Evolutionary conservation across 2,113 vertebrate genomes (phyloP), one percentile per base, ranked within the genome.

Genomic region (Lathamus discolor): DNA sequence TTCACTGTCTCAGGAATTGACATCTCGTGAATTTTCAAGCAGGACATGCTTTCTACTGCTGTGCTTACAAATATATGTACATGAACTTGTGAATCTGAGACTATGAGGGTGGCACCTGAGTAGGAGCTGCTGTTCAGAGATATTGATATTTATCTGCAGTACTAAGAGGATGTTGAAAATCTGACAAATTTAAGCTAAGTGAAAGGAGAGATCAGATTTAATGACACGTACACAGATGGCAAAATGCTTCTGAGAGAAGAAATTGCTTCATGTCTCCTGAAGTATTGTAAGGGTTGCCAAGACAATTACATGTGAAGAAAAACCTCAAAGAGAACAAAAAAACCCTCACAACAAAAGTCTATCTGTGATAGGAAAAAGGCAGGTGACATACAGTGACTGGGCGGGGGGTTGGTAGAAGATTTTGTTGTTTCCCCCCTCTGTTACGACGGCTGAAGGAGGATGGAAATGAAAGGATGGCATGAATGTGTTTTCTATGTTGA

Each of bases 221-320:
- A 33, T 33, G 72, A 88, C 67, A 94, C 87, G 86, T 93, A 76
- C 84, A 90, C 54, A 73, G 91, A 93, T 67, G 78, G 93, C 84
- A 94, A 25, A 92, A 94, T 22, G 73, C 62, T 92, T 25, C 24
- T 83, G 52, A 91, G 86, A 72, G 79, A 48, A 84, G 83, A 75
- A 82, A 68, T 28, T 49, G 61, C 82, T 84, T 85, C 23, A 13
- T 61, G 83, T 41, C 74, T 94, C 75, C 91, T 66, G 18, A 43
- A 86, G 78, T 63, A 89, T 75, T 92, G 78, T 90, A 67, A 95
- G 20, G 48, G 89, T 92, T 94, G 86, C 93, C 93, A 77, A 73
- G 83, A 51, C 85, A 90, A n/a, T 95, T 91, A 75, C 24, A 12
- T 16, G 31, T 31, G 48, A 66, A 62, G 90, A 88, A 94, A 94